Evolutionary conservation across 2,113 vertebrate genomes (phyloP), one percentile per base, ranked within the genome.

Genomic region (Nyctereutes procyonoides): DNA sequence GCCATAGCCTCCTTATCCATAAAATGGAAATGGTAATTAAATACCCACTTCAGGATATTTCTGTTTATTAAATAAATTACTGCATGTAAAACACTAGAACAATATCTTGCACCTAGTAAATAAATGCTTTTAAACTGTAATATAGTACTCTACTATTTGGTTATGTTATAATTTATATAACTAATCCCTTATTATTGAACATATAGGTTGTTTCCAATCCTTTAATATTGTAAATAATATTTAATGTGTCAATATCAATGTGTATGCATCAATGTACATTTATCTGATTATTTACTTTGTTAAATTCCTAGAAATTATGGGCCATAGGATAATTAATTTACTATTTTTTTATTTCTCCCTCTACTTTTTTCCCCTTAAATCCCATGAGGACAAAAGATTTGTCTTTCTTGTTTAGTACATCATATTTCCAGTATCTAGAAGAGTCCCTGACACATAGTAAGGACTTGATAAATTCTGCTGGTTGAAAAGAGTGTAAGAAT

Each of bases 281-380:
- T 96, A 51, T 63, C 32, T 58, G 28, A 56, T 90, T 88, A 43
- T 79, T 92, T 84, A 35, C 56, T 79, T 74, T 83, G 43, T 51
- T 77, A 71, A 92, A 48, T 92, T 84, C 16, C 55, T 92, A 93
- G 63, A 95, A 56, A 89, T 85, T 73, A 80, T 38, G 28, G 63
- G 51, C 88, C 35, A 74, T 67, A 28, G 48, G 17, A 63, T 86
- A 77, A 84, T 48, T 88, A 43, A 71, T 86, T 32, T 74, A 60
- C 76, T 93, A 43, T 73, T 63, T 71, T 71, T 35, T 94, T 90
- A 73, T 93, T 94, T 95, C 35, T 85, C 88, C 13, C 28, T 65
- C 35, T 12, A 19, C 28, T 51, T 51, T 77, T 51, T 15, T 79
- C 28, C 53, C 19, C 11, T 19, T 81, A 80, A 88, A 14, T 90